These are phyloP conservation scores for Menidia beryllina DNA, from an alignment of 2,113 vertebrate genomes.

Conservation along the genomic window DNA sequence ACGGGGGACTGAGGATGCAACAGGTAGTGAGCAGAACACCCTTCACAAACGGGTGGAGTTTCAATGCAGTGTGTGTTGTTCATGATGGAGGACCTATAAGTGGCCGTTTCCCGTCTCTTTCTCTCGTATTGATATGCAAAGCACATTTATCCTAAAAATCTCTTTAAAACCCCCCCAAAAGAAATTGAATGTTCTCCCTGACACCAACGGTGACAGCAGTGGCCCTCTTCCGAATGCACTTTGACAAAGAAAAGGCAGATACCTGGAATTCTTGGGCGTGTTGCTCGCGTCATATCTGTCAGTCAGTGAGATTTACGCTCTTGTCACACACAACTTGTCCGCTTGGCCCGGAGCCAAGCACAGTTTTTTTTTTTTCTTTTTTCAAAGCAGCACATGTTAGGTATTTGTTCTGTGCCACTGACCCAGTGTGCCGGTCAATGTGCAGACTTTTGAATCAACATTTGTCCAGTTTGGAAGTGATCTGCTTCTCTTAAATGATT, in stretches of 20 bases:
- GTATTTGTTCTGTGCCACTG: neutral
- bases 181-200: neutral
- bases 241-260: neutral
- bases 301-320: neutral
- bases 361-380: too few relatives aligned
- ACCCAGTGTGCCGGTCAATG: neutral
- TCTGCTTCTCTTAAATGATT: neutral
- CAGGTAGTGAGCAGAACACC: conserved; percentile 35
- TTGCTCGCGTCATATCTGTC: conserved; percentile 3
- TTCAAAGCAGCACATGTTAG: neutral
- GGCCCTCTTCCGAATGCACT: conserved; percentile 1
- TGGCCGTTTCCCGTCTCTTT: neutral
- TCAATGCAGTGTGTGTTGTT: conserved; percentile 30
- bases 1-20: conserved; percentile 22
- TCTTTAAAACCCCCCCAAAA: too few relatives aligned
- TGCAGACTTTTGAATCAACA: neutral
- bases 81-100: conserved; percentile 1
- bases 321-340: conserved; percentile 7
- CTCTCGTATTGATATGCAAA: neutral
- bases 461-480: neutral
- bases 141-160: neutral
- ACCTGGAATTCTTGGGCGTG: conserved; percentile 38
- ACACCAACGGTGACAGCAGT: neutral
- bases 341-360: neutral
- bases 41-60: conserved; percentile 52